These are phyloP conservation scores for Drosophila tristis DNA, from an alignment of 1,140 invertebrate species.

Conservation along the genomic window DNA sequence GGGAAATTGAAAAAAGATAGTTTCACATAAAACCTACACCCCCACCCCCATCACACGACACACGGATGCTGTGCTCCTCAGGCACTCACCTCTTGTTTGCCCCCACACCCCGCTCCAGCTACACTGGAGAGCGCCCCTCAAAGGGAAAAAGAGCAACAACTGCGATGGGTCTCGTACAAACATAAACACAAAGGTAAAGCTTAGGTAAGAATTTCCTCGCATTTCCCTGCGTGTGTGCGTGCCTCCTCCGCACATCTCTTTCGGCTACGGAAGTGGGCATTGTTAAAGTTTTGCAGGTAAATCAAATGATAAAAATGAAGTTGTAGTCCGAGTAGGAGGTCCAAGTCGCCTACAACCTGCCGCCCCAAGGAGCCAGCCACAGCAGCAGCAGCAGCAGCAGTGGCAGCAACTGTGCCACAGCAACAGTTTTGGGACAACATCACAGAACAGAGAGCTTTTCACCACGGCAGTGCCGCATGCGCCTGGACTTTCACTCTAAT, in stretches of 20 bases:
- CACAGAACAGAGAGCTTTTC: slow-evolving; percentile 46
- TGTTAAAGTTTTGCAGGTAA: slow-evolving; percentile 75
- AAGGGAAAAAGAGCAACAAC: slow-evolving; percentile 45
- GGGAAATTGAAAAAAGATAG: slow-evolving; percentile 81
- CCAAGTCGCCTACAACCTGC: slow-evolving; percentile 7
- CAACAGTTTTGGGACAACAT: slow-evolving; percentile 70
- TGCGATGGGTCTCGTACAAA: slow-evolving; percentile 14
- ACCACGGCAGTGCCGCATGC: slow-evolving; percentile 47
- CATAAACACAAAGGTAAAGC: slow-evolving; percentile 31
- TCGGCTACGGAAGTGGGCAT: slow-evolving; percentile 69
- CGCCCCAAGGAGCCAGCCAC: background rate
- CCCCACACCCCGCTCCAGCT: too few relatives aligned
- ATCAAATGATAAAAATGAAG: slow-evolving; percentile 79
- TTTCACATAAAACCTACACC: slow-evolving; percentile 53
- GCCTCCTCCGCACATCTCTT: slow-evolving; percentile 7
- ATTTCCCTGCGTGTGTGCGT: too few relatives aligned
- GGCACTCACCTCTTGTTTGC: too few relatives aligned
- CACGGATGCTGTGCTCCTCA: too few relatives aligned
- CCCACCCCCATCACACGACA: too few relatives aligned
- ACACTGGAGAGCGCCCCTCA: background rate
- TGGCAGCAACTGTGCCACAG: slow-evolving; percentile 28
- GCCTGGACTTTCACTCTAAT: slow-evolving; percentile 38
- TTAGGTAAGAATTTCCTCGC: slow-evolving; percentile 30
- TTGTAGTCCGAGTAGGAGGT: slow-evolving; percentile 43
- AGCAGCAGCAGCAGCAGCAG: slow-evolving; percentile 6